Evolutionary conservation across 1,140 invertebrate genomes (phyloP).

Genomic region (Apolygus lucorum): DNA sequence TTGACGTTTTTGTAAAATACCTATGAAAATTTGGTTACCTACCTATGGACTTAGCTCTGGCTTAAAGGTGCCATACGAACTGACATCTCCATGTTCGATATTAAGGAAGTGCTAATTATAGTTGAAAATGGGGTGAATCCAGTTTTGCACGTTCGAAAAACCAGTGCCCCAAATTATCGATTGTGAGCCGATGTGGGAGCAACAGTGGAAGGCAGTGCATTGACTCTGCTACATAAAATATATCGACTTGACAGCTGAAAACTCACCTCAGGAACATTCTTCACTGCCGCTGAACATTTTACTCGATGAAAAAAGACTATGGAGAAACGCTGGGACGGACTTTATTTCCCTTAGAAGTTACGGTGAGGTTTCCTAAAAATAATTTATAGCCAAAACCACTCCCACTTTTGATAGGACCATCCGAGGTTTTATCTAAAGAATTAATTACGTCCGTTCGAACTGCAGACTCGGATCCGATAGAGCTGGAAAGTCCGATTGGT

Average conservation of each 20-base stretch:
- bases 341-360: neutral
- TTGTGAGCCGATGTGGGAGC: neutral
- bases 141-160: neutral
- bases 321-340: neutral
- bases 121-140: neutral
- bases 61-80: too few relatives aligned
- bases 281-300: neutral
- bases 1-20: too few relatives aligned
- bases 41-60: too few relatives aligned
- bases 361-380: neutral
- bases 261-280: conserved; percentile 9
- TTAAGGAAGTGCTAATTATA: neutral
- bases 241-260: neutral
- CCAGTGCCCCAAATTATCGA: neutral
- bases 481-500: neutral
- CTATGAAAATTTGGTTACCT: too few relatives aligned
- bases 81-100: neutral
- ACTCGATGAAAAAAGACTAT: too few relatives aligned
- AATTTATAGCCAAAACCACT: conserved; percentile 10
- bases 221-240: neutral
- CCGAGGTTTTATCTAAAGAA: neutral
- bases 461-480: too few relatives aligned
- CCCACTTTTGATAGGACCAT: neutral
- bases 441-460: neutral
- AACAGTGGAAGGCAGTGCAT: neutral